phyloP scores from a whole-genome alignment of 2,797 vertebrate genomes.

The Epinephelus awoara region DNA sequence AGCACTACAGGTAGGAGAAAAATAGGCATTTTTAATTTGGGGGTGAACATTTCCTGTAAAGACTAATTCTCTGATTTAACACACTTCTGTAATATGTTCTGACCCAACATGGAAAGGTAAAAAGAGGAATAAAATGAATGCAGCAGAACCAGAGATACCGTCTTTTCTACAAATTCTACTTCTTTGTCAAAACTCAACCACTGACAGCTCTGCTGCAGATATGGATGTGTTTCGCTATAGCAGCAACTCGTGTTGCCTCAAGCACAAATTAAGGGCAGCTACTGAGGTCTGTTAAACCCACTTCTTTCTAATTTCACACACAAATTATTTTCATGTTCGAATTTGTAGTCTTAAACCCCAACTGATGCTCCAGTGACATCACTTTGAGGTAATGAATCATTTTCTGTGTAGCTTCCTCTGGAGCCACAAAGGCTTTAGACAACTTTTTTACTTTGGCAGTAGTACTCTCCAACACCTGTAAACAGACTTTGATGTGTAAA shows the following conservation, averaged over 20 bases:
- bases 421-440: neutral
- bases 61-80: too few species aligned
- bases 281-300: neutral
- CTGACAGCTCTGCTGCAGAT: too few species aligned
- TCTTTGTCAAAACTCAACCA: neutral
- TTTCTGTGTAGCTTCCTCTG: neutral
- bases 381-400: neutral
- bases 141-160: too few species aligned
- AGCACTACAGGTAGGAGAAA: too few species aligned
- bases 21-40: too few species aligned
- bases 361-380: neutral
- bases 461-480: neutral
- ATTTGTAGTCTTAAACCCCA: neutral
- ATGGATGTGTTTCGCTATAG: neutral
- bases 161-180: neutral
- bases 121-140: too few species aligned
- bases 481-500: constrained; percentile 16
- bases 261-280: neutral
- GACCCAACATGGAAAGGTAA: too few species aligned
- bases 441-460: constrained; percentile 5
- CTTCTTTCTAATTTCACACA: neutral
- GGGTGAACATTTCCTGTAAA: too few species aligned
- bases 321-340: neutral
- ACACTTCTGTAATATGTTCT: too few species aligned
- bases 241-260: neutral